Evolutionary conservation across 2,113 vertebrate species (phyloP), one percentile per base, ranked within the genome.

Genomic region (Sylvietta virens): DNA sequence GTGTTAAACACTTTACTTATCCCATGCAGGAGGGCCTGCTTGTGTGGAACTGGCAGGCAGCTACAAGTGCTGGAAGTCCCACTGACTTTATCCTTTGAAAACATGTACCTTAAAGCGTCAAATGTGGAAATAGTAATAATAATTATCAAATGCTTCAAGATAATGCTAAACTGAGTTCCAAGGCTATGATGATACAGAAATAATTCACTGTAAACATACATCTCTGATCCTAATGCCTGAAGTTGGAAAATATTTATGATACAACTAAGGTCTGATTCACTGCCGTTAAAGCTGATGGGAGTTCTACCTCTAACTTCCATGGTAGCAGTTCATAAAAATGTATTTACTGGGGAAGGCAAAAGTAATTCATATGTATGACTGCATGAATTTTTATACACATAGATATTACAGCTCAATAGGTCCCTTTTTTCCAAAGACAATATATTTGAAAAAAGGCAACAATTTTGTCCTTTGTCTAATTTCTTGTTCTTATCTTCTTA

Each of bases 361-460:
- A 93, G 18, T 83, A 84, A 84, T 96, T 94, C 19, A 60, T 86
- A 92, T 74, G 35, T 78, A 81, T 81, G 69, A 86, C 35, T 81
- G 27, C 7, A 57, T 42, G 42, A 81, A 90, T 50, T 28, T 42
- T 77, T 92, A 83, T 70, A 83, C 39, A 86, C 60, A 58, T 11
- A 70, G 58, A 80, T 62, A 81, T 71, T 92, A 90, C 9, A 90
- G 64, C 64, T 92, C 60, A 48, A 57, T 74, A 66, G 20, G n/a
- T 53, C 78, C 24, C 10, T 78, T 71, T 76, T 85, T 47, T 60
- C 15, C 47, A 61, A 90, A 90, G 79, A 81, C 33, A 84, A 24
- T 33, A 24, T 51, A 53, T 71, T 66, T 81, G 27, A 39, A 66
- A 72, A 58, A 71, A 40, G 8, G 13, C 21, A 40, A 16, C 12